Conservation (phyloP, 35 echinoderm and acorn worm species). For the Eucidaris tribuloides region DNA sequence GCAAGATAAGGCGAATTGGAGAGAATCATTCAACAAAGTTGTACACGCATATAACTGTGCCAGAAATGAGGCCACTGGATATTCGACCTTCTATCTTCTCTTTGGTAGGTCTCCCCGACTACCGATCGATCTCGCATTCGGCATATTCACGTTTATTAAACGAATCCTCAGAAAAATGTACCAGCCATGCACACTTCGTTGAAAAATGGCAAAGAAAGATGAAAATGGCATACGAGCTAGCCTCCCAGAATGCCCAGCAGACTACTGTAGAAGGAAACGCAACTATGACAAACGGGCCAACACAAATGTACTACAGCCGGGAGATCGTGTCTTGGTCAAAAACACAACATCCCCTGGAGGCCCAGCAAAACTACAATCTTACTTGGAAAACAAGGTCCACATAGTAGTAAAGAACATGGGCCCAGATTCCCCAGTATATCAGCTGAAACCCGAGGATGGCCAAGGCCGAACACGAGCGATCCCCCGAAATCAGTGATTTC, state of each 20-base stretch:
- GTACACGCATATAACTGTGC: constrained; percentile 81
- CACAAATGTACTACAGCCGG: too few species aligned
- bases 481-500: background rate
- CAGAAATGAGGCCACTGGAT: constrained; percentile 52
- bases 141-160: too few species aligned
- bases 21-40: constrained; percentile 38
- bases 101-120: constrained; percentile 4
- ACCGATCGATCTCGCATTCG: background rate
- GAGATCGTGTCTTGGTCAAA: background rate
- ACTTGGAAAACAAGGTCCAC: background rate
- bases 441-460: background rate
- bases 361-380: background rate
- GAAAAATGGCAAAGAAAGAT: constrained; percentile 40
- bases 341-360: background rate
- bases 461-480: background rate
- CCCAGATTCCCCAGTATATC: background rate
- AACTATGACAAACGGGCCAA: too few species aligned
- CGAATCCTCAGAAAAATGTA: constrained; percentile 2
- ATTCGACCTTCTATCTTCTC: constrained; percentile 31
- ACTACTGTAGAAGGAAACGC: too few species aligned
- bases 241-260: too few species aligned
- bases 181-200: too few species aligned
- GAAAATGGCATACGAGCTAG: too few species aligned
- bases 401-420: background rate
- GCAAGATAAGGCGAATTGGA: constrained; percentile 39